A percentile compares a stretch with the other conserved stretches of the same genome.
Evolutionary conservation across 2,888 invertebrate species (phyloP).

Genomic region (Scaptomyza reducta): DNA sequence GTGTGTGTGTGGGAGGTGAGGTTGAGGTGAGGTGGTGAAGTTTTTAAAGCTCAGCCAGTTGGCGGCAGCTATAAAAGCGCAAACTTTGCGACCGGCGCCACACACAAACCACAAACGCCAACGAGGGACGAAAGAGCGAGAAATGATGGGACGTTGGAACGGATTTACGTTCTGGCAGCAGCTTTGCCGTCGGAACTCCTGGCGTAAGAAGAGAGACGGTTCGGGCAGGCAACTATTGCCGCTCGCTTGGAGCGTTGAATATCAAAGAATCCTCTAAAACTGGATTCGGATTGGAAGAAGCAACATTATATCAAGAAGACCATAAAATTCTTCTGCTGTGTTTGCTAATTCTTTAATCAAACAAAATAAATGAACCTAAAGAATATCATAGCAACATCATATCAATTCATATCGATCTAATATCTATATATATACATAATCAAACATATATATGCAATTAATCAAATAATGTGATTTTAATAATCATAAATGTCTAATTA

Average conservation of each 20-base stretch:
- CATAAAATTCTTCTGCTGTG: background rate
- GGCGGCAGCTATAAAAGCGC: slow-evolving; percentile 72
- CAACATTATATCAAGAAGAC: slow-evolving; percentile 4
- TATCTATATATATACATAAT: slow-evolving; percentile 28
- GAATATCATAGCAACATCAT: slow-evolving; percentile 79
- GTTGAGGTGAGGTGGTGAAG: slow-evolving; percentile 14
- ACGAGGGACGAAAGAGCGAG: slow-evolving; percentile 28
- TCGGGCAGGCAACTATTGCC: slow-evolving; percentile 45
- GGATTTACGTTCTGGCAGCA: slow-evolving; percentile 63
- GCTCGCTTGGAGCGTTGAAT: slow-evolving; percentile 62
- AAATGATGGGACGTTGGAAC: slow-evolving; percentile 55
- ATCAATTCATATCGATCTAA: slow-evolving; percentile 72
- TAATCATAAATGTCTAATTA: slow-evolving; percentile 35
- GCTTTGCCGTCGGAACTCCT: slow-evolving; percentile 64
- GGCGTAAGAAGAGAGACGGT: slow-evolving; percentile 5
- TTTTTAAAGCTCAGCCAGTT: slow-evolving; percentile 45
- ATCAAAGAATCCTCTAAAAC: slow-evolving; percentile 52
- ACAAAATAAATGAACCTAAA: slow-evolving; percentile 61
- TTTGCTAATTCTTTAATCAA: slow-evolving; percentile 25
- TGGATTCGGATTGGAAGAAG: background rate
- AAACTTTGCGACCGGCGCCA: slow-evolving; percentile 63
- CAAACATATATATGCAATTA: slow-evolving; percentile 31
- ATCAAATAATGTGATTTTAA: slow-evolving; percentile 57
- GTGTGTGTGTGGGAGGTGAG: slow-evolving; percentile 20
- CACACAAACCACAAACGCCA: slow-evolving; percentile 67